These are phyloP conservation scores for Mesaphorura yosii DNA, from an alignment of 1,140 invertebrate species.

Conservation along the genomic window DNA sequence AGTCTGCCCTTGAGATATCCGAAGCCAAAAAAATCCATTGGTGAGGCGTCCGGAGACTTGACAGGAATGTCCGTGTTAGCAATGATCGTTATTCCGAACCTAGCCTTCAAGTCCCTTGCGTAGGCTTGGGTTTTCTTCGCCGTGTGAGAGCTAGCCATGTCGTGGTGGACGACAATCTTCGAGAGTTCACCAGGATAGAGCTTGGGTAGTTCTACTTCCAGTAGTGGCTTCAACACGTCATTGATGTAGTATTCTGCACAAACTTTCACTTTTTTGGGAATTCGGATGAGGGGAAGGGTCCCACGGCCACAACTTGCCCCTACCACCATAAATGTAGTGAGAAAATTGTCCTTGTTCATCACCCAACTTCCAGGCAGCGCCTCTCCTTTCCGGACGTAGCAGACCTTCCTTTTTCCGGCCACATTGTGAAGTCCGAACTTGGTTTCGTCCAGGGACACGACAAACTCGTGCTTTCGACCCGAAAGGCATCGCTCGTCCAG, in stretches of 20 bases:
- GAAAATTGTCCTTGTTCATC: neutral
- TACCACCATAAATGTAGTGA: conserved; percentile 3
- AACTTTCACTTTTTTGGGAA: neutral
- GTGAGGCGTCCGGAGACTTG: conserved; percentile 6
- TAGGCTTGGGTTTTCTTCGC: neutral
- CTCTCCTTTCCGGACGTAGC: neutral
- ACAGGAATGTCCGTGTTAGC: conserved; percentile 2
- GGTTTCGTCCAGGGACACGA: neutral
- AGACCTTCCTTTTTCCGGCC: neutral
- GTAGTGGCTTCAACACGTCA: neutral
- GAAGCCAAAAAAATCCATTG: conserved; percentile 9
- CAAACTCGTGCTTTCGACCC: neutral
- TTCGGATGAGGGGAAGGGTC: neutral
- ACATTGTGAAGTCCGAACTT: neutral
- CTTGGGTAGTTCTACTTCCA: conserved; percentile 1
- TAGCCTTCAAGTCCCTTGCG: neutral
- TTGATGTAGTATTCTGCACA: neutral
- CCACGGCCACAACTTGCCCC: conserved; percentile 6
- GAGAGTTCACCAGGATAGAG: neutral
- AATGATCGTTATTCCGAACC: neutral
- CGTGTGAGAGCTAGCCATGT: conserved; percentile 2
- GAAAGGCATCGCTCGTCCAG: neutral
- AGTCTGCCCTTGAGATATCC: neutral
- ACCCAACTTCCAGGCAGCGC: neutral
- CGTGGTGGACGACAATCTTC: conserved; percentile 5